Evolutionary conservation across 2,888 invertebrate species (phyloP).

Genomic region (Neoascia interrupta): DNA sequence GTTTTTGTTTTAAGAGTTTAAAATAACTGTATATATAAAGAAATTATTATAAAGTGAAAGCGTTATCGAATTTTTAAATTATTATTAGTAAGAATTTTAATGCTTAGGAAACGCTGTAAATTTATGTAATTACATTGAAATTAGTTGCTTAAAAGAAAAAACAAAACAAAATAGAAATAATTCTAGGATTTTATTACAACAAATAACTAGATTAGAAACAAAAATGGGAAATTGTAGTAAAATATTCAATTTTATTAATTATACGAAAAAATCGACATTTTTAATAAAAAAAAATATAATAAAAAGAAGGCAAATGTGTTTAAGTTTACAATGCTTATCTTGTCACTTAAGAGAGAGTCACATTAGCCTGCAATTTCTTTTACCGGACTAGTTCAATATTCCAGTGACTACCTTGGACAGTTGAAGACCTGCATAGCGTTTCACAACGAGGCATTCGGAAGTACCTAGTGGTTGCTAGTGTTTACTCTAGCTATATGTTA

Average conservation of each 20-base stretch:
- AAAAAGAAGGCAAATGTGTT: too few relatives aligned
- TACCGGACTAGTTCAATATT: too few relatives aligned
- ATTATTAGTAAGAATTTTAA: slow-evolving; percentile 59
- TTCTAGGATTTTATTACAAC: slow-evolving; percentile 59
- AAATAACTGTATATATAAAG: background rate
- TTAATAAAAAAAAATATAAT: slow-evolving; percentile 63
- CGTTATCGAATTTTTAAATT: slow-evolving; percentile 66
- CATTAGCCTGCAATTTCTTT: too few relatives aligned
- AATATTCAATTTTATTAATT: slow-evolving; percentile 61
- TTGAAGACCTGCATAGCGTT: too few relatives aligned
- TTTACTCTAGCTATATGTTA: too few relatives aligned
- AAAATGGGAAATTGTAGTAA: slow-evolving; percentile 54
- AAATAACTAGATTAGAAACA: slow-evolving; percentile 49
- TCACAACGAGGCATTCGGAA: too few relatives aligned
- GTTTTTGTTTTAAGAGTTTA: slow-evolving; percentile 39
- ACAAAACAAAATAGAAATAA: slow-evolving; percentile 27
- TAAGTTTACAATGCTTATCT: too few relatives aligned
- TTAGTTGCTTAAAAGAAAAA: slow-evolving; percentile 55
- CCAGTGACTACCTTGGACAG: too few relatives aligned
- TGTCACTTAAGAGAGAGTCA: too few relatives aligned
- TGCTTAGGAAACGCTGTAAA: slow-evolving; percentile 61
- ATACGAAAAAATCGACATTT: slow-evolving; percentile 51
- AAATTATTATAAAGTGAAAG: slow-evolving; percentile 42
- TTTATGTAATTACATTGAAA: slow-evolving; percentile 55
- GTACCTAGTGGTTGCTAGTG: too few relatives aligned